A percentile compares a stretch with the other conserved stretches of the same genome.
phyloP scores from a whole-genome alignment of 2,888 invertebrate species.

The Campoplex capitator region DNA sequence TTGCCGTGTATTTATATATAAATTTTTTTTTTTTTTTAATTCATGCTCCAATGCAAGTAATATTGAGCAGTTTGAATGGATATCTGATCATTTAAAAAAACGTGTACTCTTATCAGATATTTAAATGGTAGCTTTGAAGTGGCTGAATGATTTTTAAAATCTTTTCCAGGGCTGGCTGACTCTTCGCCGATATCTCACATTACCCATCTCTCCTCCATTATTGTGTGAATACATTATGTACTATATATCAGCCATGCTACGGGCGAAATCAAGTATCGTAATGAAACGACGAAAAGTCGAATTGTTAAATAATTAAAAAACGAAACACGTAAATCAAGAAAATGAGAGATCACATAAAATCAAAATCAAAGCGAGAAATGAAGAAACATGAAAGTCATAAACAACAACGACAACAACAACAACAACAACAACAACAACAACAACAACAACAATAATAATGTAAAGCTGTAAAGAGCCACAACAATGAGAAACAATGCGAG shows the following conservation, averaged over 20 bases:
- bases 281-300: conserved; percentile 52
- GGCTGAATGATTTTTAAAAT: no score
- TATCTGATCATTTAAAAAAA: no score
- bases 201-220: background rate
- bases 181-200: no score
- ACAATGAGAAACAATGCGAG: conserved; percentile 85
- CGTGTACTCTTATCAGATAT: no score
- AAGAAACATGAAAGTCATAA: conserved; percentile 71
- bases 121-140: no score
- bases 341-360: conserved; percentile 50
- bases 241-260: conserved; percentile 84
- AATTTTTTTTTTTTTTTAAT: no score
- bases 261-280: conserved; percentile 82
- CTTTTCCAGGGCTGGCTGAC: no score
- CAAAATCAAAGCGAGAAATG: conserved; percentile 44
- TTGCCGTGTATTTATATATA: no score
- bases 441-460: conserved; percentile 75
- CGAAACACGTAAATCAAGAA: background rate
- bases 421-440: no score
- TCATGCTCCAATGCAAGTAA: no score
- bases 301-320: conserved; percentile 23
- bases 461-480: conserved; percentile 84
- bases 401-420: conserved; percentile 80
- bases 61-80: no score
- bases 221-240: conserved; percentile 66